Evolutionary conservation across 2,888 invertebrate genomes (phyloP).

Genomic region (Homarus gammarus): DNA sequence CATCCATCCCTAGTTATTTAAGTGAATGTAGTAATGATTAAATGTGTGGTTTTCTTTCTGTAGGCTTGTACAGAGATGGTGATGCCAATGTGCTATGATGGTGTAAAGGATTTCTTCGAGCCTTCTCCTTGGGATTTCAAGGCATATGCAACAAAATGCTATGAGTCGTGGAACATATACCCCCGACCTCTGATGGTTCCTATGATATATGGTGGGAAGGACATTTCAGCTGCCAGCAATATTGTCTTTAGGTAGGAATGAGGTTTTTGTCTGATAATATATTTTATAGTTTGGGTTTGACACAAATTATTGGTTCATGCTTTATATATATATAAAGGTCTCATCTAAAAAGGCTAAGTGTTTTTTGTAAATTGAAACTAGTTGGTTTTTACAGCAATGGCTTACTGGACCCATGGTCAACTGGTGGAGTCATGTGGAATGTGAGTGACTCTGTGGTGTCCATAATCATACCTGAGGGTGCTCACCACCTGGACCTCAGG

Average conservation of each 20-base stretch:
- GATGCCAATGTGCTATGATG: conserved; percentile 93
- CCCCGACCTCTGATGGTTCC: conserved; percentile 86
- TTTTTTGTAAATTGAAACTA: neutral
- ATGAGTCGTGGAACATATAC: conserved; percentile 84
- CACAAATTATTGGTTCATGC: no score
- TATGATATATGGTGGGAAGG: conserved; percentile 89
- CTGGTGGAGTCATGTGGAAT: conserved; percentile 88
- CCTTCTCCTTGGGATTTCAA: conserved; percentile 86
- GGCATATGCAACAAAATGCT: conserved; percentile 85
- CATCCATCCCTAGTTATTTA: neutral
- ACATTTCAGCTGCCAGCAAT: conserved; percentile 83
- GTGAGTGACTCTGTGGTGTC: conserved; percentile 85
- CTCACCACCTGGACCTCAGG: conserved; percentile 92
- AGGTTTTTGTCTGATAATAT: neutral
- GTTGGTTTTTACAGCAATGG: conserved; percentile 86
- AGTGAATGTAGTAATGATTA: neutral
- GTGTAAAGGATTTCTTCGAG: conserved; percentile 91
- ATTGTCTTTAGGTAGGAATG: conserved; percentile 82
- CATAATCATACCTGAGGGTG: conserved; percentile 88
- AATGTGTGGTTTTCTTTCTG: conserved; percentile 18
- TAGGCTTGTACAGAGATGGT: conserved; percentile 97
- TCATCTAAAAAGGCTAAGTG: no score
- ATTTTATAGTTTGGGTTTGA: no score
- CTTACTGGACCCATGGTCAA: conserved; percentile 91
- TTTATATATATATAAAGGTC: no score